These are phyloP conservation scores for Nebria salina DNA, from an alignment of 2,888 invertebrate species.

Conservation along the genomic window DNA sequence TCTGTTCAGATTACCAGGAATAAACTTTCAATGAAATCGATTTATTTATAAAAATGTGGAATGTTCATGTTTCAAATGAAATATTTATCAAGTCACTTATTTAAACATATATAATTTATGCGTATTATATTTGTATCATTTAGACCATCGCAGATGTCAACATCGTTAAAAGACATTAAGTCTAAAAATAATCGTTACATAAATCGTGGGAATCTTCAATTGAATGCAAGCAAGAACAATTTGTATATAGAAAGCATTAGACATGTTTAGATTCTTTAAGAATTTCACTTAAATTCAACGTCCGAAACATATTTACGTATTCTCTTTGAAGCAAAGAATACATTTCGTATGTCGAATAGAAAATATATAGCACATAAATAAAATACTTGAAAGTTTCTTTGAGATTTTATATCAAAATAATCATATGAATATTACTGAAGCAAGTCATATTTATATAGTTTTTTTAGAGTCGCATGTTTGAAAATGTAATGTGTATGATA, in stretches of 20 bases:
- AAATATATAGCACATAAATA: not conserved
- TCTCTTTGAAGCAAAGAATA: constrained; percentile 15
- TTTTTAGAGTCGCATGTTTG: no score
- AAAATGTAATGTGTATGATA: no score
- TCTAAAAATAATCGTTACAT: not conserved
- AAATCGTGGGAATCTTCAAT: not conserved
- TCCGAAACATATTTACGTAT: constrained; percentile 3
- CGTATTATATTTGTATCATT: constrained; percentile 25
- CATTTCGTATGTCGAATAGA: not conserved
- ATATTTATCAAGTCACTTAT: not conserved
- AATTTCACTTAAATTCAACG: constrained; percentile 20
- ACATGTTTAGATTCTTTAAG: constrained; percentile 21
- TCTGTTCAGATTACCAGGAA: no score
- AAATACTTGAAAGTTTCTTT: not conserved
- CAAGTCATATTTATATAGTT: no score
- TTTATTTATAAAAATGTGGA: not conserved
- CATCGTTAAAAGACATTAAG: constrained; percentile 20
- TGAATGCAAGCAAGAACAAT: constrained; percentile 13
- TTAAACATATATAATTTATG: constrained; percentile 19
- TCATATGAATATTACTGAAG: no score
- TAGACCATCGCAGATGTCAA: constrained; percentile 21
- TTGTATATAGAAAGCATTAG: constrained; percentile 15
- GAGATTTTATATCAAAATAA: not conserved
- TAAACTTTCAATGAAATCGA: no score
- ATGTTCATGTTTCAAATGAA: not conserved